Evolutionary conservation across 1,140 invertebrate genomes (phyloP).

Genomic region (Zaprionus gabonicus): DNA sequence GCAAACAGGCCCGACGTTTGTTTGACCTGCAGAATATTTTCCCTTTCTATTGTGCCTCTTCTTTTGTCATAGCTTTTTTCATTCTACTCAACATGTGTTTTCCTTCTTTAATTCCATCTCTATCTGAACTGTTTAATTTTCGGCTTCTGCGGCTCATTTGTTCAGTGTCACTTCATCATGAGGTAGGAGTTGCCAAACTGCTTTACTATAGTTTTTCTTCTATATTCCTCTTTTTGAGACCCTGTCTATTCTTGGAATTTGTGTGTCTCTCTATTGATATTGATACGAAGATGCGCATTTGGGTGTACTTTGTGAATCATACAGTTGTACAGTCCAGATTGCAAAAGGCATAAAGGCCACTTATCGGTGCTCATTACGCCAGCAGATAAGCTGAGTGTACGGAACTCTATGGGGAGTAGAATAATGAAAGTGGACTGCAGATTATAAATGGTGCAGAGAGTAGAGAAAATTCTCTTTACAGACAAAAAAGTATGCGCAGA

Average conservation of each 20-base stretch:
- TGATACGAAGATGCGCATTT: conserved; percentile 45
- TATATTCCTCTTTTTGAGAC: background rate
- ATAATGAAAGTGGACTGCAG: conserved; percentile 1
- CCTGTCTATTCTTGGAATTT: conserved; percentile 42
- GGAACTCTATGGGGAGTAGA: conserved; percentile 6
- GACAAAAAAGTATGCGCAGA: background rate
- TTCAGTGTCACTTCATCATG: background rate
- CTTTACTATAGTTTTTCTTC: conserved; percentile 16
- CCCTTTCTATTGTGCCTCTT: conserved; percentile 7
- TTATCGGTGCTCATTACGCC: conserved; percentile 18
- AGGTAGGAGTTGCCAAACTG: conserved; percentile 23
- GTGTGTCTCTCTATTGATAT: conserved; percentile 26
- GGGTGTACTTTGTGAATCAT: conserved; percentile 10
- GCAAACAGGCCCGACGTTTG: conserved; percentile 50
- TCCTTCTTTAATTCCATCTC: conserved; percentile 29
- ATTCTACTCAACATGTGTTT: conserved; percentile 32
- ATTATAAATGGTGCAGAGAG: conserved; percentile 32
- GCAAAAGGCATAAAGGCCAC: conserved; percentile 42
- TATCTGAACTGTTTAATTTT: conserved; percentile 52
- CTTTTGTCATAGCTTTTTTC: conserved; percentile 38
- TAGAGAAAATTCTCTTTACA: no score
- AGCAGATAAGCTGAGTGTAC: conserved; percentile 33
- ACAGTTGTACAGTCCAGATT: conserved; percentile 27
- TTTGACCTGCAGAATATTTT: conserved; percentile 58
- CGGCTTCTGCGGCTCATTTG: conserved; percentile 55